Conservation (phyloP, 1,140 invertebrate genomes). For the Formica exsecta region DNA sequence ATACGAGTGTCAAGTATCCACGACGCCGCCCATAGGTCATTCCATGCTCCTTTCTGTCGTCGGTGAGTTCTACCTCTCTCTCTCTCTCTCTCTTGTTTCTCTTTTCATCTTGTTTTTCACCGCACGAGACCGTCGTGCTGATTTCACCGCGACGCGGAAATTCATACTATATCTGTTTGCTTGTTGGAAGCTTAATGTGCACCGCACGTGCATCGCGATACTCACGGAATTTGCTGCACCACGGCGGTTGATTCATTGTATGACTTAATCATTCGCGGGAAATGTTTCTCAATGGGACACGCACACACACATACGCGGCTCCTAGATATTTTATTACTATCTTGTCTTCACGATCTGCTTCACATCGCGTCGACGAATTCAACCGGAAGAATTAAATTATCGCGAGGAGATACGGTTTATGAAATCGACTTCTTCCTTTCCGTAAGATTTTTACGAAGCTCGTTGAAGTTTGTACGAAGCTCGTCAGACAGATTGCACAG, state of each 20-base stretch:
- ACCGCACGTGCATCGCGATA: slow-evolving; percentile 37
- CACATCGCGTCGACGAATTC: neutral
- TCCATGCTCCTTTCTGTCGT: slow-evolving; percentile 95
- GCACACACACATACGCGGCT: neutral
- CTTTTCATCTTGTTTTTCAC: slow-evolving; percentile 4
- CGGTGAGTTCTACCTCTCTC: slow-evolving; percentile 88
- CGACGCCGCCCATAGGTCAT: slow-evolving; percentile 94
- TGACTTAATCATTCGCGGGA: slow-evolving; percentile 41
- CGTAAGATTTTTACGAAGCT: slow-evolving; percentile 8
- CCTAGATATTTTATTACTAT: neutral
- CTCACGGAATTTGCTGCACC: neutral
- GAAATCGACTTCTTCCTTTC: slow-evolving; percentile 4
- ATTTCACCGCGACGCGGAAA: slow-evolving; percentile 29
- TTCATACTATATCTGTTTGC: slow-evolving; percentile 34
- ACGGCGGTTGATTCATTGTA: slow-evolving; percentile 26
- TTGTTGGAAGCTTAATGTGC: slow-evolving; percentile 62
- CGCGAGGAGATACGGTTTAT: neutral
- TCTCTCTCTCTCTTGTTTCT: neutral
- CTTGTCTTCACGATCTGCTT: neutral
- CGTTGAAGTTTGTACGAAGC: slow-evolving; percentile 8
- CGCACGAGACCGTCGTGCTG: neutral
- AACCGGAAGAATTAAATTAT: slow-evolving; percentile 11
- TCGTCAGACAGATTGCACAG: slow-evolving; percentile 23
- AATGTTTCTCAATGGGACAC: slow-evolving; percentile 18
- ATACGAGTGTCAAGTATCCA: slow-evolving; percentile 97